Base-by-base conservation (phyloP, 2,888 invertebrate species). In the Empis stercorea region DNA sequence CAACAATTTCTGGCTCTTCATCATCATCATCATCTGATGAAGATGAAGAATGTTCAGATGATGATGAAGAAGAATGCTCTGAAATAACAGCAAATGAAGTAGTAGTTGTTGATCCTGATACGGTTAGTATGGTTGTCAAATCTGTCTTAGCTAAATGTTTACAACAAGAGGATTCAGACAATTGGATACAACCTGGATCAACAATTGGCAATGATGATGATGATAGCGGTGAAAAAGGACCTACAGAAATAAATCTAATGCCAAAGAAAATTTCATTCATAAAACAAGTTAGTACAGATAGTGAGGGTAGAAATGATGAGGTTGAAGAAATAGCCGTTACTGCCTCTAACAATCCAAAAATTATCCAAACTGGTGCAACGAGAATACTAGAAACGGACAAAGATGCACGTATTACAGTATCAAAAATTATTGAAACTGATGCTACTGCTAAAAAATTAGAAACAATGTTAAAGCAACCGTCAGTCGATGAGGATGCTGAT, bases 91-190 rank as follows among this genome's bases (percentile, higher is more conserved):
- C 48, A 15, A 56, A 56, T 37, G 55, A 61, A 55, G 41, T 47
- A n/a, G 51, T 71, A 17, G 59, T 61, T 37, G 62, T 65, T n/a
- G 74, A 75, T 50, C 57, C 71, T 40, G 78, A 78, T 57, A 77
- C 78, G 10, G 73, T 77, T 2, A 75, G 75, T 56, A 73, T 75
- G 43, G 71, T 79, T 17, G 74, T 78, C 5, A 72, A 74, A 55
- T 73, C 75, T 30, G 75, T 78, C 16, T 55, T 73, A 36, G 71
- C 64, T 27, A 32, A 44, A 48, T 14, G 27, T 17, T 17, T 38
- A 14, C 17, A 17, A 17, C 17, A 17, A 17, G 45, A 46, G 14
- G 51, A 53, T 32, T 48, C 45, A 17, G 49, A 51, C 5, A 46
- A 54, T 36, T 55, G 54, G 54, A 54, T 56, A 30, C 46, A 54